phyloP scores from a whole-genome alignment of 2,113 vertebrate species.

The Pollachius pollachius region DNA sequence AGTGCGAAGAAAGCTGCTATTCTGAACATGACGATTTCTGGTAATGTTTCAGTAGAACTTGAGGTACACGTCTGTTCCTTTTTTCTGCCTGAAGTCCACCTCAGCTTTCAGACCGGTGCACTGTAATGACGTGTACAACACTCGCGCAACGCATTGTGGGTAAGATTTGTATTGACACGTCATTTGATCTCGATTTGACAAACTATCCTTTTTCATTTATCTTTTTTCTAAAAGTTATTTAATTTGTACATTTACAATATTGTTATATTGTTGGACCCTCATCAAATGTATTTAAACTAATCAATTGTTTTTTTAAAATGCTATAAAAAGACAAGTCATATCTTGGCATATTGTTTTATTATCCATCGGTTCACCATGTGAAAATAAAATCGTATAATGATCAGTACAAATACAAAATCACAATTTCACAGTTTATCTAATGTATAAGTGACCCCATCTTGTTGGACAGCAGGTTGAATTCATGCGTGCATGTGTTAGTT shows the following conservation, averaged over 20 bases:
- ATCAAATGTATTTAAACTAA: no score
- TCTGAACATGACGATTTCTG: slow-evolving; percentile 52
- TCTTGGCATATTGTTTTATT: no score
- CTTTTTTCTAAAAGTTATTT: not conserved
- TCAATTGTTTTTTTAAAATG: no score
- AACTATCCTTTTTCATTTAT: no score
- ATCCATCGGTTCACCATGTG: no score
- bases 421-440: no score
- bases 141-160: slow-evolving; percentile 46
- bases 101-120: slow-evolving; percentile 47
- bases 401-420: no score
- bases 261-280: no score
- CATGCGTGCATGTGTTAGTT: slow-evolving; percentile 10
- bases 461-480: not conserved
- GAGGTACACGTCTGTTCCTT: not conserved
- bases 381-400: no score
- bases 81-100: slow-evolving; percentile 47
- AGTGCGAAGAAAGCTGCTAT: slow-evolving; percentile 54
- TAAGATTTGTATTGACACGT: slow-evolving; percentile 48
- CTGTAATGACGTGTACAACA: slow-evolving; percentile 35
- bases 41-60: not conserved
- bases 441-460: no score
- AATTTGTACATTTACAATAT: not conserved
- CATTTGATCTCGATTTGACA: slow-evolving; percentile 22
- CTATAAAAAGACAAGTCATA: no score